Evolutionary conservation across 2,113 vertebrate species (phyloP).

Genomic region (Platycercus adscitus): DNA sequence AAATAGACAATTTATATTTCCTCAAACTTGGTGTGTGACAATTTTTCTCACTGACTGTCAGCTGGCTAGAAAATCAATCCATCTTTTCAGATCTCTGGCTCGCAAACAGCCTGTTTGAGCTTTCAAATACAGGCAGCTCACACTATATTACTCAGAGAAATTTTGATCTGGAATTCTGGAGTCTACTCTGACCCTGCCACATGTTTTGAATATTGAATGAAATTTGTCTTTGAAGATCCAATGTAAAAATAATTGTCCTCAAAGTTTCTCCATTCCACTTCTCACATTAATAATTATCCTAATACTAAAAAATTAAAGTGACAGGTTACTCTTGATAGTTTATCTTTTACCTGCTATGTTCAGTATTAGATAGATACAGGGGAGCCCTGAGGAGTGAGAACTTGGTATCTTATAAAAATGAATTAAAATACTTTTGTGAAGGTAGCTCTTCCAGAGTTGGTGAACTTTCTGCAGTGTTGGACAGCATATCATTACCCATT

Average conservation of each 20-base stretch:
- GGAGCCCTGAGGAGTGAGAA: background rate
- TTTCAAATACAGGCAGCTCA: background rate
- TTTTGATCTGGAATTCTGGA: background rate
- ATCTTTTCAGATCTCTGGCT: background rate
- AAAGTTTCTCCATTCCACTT: background rate
- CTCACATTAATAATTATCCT: background rate
- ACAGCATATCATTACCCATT: constrained; percentile 48
- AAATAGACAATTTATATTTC: background rate
- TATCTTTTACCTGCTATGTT: background rate
- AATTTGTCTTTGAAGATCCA: background rate
- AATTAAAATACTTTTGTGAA: constrained; percentile 24
- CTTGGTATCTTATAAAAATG: background rate
- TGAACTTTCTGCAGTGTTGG: constrained; percentile 41
- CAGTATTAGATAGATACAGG: background rate
- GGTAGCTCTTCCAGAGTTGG: background rate
- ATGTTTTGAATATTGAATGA: background rate
- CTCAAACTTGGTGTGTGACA: background rate
- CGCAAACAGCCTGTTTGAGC: background rate
- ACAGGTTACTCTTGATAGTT: background rate
- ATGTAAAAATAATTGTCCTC: constrained; percentile 4
- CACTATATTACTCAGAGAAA: background rate
- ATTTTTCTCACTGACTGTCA: background rate
- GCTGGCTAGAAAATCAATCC: background rate
- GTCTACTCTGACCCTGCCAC: background rate
- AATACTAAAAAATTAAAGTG: background rate